phyloP scores from a whole-genome alignment of 1,140 invertebrate species.

The Aphelenchoides avenae region DNA sequence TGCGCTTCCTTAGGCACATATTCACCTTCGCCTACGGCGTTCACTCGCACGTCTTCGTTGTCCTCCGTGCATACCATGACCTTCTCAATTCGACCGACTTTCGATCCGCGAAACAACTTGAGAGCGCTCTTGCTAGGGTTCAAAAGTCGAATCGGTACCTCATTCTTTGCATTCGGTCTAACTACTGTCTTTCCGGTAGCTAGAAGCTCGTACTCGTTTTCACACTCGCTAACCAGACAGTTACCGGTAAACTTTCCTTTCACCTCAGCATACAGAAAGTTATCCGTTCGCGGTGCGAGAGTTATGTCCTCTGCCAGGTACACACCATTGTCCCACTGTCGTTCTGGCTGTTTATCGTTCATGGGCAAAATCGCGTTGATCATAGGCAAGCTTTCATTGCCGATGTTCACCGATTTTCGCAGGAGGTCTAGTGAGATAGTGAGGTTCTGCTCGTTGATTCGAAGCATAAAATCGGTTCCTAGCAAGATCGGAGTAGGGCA shows the following conservation, averaged over 20 bases:
- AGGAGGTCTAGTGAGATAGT: neutral
- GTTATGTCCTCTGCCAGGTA: neutral
- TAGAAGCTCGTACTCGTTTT: constrained; percentile 1
- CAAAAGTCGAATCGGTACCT: constrained; percentile 11
- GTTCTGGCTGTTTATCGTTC: no score
- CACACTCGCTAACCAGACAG: neutral
- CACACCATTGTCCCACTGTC: constrained; percentile 5
- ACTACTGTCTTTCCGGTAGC: constrained; percentile 1
- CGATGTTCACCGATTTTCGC: neutral
- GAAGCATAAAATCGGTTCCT: constrained; percentile 25
- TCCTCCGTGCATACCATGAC: constrained; percentile 2
- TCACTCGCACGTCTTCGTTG: neutral
- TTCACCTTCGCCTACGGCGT: no score
- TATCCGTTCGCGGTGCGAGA: constrained; percentile 8
- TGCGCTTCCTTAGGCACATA: constrained; percentile 16
- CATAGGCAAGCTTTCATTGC: constrained; percentile 5
- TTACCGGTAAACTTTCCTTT: neutral
- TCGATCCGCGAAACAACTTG: constrained; percentile 1
- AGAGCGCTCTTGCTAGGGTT: constrained; percentile 7
- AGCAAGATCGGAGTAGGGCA: constrained; percentile 15
- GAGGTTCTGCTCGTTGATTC: neutral
- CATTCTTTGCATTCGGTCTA: neutral
- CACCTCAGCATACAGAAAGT: constrained; percentile 8
- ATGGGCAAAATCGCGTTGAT: neutral
- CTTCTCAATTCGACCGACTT: constrained; percentile 5